A percentile compares a stretch with the other conserved stretches of the same genome.
Evolutionary conservation across 2,888 invertebrate genomes (phyloP).

Genomic region (Ditylenchus weischeri): DNA sequence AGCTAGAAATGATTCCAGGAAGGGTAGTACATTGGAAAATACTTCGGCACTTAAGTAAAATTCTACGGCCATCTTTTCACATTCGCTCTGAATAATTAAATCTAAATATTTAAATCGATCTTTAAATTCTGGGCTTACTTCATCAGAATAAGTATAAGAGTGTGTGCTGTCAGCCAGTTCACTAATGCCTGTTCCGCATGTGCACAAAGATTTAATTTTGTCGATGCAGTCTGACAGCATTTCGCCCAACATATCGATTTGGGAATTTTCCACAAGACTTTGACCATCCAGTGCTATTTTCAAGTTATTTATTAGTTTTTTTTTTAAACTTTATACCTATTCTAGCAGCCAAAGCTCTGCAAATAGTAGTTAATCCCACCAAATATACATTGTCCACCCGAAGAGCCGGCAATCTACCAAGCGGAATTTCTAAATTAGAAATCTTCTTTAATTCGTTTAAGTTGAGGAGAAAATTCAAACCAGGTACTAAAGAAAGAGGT

Average conservation of each 20-base stretch:
- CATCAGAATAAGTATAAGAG: too few species aligned
- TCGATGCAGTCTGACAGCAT: not conserved
- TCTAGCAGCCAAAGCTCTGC: not conserved
- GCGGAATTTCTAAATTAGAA: slow-evolving; percentile 2
- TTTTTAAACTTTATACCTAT: not conserved
- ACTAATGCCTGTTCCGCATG: too few species aligned
- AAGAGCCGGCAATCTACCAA: not conserved
- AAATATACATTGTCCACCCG: not conserved
- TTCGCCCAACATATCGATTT: not conserved
- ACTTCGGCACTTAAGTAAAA: not conserved
- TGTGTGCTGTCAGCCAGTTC: too few species aligned
- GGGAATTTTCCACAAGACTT: not conserved
- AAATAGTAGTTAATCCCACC: slow-evolving; percentile 9
- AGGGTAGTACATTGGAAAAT: not conserved
- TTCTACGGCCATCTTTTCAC: not conserved
- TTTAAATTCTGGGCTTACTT: too few species aligned
- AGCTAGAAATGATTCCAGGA: not conserved
- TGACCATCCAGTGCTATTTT: not conserved
- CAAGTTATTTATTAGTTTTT: too few species aligned
- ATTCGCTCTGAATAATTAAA: too few species aligned
- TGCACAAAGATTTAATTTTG: not conserved
- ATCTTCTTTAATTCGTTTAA: too few species aligned
- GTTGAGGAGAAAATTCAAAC: too few species aligned
- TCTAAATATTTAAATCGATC: too few species aligned
- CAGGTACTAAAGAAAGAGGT: too few species aligned